A percentile compares a stretch with the other conserved stretches of the same genome.
These are phyloP conservation scores for Cosmia pyralina DNA, from an alignment of 2,888 invertebrate genomes.

Conservation along the genomic window DNA sequence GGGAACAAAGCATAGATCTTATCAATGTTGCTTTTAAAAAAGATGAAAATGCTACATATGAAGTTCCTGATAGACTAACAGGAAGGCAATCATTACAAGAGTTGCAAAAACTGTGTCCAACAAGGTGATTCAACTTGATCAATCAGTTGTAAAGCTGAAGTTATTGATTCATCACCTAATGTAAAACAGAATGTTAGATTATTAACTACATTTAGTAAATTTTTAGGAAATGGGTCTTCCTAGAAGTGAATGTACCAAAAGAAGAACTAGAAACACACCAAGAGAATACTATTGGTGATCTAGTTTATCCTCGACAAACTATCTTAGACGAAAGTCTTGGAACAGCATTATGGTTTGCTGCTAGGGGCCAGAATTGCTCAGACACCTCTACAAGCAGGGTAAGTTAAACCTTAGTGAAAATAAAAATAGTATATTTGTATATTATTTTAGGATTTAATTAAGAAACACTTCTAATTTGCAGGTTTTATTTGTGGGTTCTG, in stretches of 20 bases:
- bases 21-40: conserved; percentile 98
- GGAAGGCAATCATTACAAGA: conserved; percentile 93
- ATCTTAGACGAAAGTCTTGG: conserved; percentile 99
- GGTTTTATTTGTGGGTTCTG: conserved; percentile 97
- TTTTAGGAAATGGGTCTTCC: conserved; percentile 94
- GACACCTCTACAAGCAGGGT: conserved; percentile 92
- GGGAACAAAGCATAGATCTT: conserved; percentile 94
- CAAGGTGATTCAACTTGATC: conserved; percentile 78
- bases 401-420: conserved; percentile 53
- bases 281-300: conserved; percentile 91
- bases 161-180: not conserved
- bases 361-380: conserved; percentile 91
- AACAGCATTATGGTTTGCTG: conserved; percentile 99
- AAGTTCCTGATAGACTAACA: conserved; percentile 96
- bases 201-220: not conserved
- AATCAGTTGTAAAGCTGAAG: not conserved
- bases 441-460: not conserved
- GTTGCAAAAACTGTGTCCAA: conserved; percentile 92
- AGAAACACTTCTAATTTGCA: conserved; percentile 72
- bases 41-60: conserved; percentile 82
- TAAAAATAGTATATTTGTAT: not conserved
- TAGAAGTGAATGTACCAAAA: conserved; percentile 94
- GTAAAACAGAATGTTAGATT: not conserved
- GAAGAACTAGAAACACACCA: conserved; percentile 91
- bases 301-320: conserved; percentile 96